Evolutionary conservation across 2,888 invertebrate genomes (phyloP), one percentile per base, ranked within the genome.

Genomic region (Rhopalosiphum nymphaeae): DNA sequence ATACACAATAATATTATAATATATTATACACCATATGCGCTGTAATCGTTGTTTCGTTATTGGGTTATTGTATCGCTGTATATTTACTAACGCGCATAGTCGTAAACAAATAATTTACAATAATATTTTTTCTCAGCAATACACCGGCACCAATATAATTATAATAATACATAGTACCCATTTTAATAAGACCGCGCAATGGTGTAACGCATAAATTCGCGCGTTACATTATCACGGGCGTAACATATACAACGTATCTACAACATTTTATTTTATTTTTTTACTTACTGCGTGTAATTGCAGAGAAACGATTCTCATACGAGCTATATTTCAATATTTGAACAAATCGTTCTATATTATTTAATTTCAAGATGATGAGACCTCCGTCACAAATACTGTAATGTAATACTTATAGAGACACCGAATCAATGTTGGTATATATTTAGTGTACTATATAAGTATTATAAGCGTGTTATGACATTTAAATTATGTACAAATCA

Each of bases 51-150:
- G 9, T 78, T 78, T 78, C 78, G 36, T 36, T 78, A 16, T 78
- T 78, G 36, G 78, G 78, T 78, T 42, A 78, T 78, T 67, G 36
- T 78, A 42, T 36, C 78, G 16, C 53, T 16, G 67, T 53, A 53
- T 21, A 53, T 53, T 53, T 53, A 53, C 53, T 4, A 36, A 36
- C 78, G n/a, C n/a, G 67, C n/a, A 16, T n/a, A 67, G n/a, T 67
- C 67, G n/a, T 67, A 67, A 67, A 67, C 67, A 42, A 46, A 44
- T n/a, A 44, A 49, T 86, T 86, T 86, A 86, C 29, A 86, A 85
- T 11, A 44, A 86, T 29, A 46, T 46, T 46, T 86, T 86, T n/a
- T 86, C 46, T 86, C 46, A 7, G n/a, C 46, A 26, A 29, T 67
- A 29, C 36, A 7, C 78, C 29, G 46, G 5, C 10, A 78, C 26